A percentile compares a stretch with the other conserved stretches of the same genome.
Conservation (phyloP, 1,140 invertebrate genomes). For the Harpegnathos saltator region DNA sequence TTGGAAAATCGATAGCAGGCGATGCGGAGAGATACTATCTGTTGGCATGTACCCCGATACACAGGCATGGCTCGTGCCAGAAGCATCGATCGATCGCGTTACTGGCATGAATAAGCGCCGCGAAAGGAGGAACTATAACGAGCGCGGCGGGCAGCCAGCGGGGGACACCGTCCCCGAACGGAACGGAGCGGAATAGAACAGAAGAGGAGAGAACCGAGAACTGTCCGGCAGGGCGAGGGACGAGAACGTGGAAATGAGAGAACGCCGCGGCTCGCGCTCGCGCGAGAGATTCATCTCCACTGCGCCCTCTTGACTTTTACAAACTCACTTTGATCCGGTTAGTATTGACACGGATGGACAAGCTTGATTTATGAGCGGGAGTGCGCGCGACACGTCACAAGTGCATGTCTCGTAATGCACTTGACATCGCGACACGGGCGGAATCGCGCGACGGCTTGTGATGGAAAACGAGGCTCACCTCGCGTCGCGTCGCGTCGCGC, state of each 20-base stretch:
- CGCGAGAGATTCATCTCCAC: conserved; percentile 45
- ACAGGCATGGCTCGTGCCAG: conserved; percentile 53
- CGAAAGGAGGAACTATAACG: conserved; percentile 69
- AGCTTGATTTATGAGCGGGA: conserved; percentile 63
- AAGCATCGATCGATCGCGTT: conserved; percentile 62
- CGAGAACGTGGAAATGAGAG: conserved; percentile 35
- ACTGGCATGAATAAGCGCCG: conserved; percentile 47
- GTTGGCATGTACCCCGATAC: conserved; percentile 39
- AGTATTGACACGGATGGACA: conserved; percentile 57
- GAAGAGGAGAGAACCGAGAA: no score
- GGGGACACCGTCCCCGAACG: neutral
- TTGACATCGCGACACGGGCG: conserved; percentile 60
- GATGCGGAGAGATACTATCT: conserved; percentile 59
- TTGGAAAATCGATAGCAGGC: conserved; percentile 55
- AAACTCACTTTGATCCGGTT: conserved; percentile 68
- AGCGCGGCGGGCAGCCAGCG: conserved; percentile 8
- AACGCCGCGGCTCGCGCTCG: neutral
- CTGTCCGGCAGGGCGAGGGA: no score
- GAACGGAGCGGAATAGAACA: neutral
- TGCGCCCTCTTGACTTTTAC: conserved; percentile 52
- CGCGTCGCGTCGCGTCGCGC: neutral
- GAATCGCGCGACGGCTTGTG: conserved; percentile 48
- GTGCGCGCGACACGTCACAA: conserved; percentile 59
- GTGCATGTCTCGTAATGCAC: conserved; percentile 59
- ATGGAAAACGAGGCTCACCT: conserved; percentile 44